Evolutionary conservation across 2,113 vertebrate genomes (phyloP).

Genomic region (Ptychochromis oligacanthus): DNA sequence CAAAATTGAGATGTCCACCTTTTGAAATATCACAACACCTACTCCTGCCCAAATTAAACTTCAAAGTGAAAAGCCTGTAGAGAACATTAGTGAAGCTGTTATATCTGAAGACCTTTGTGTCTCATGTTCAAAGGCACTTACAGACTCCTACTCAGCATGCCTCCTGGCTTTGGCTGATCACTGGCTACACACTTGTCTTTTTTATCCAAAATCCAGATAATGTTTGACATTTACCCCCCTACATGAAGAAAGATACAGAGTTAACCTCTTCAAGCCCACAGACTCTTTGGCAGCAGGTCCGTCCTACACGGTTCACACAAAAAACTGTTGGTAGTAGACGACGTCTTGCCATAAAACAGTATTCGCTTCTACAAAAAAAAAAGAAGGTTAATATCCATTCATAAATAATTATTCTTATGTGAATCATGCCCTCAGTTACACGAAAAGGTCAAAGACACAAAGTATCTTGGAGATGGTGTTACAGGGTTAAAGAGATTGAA

Average conservation of each 20-base stretch:
- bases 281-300: background rate
- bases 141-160: conserved; percentile 23
- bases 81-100: conserved; percentile 26
- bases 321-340: background rate
- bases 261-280: background rate
- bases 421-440: background rate
- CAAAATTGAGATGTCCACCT: conserved; percentile 49
- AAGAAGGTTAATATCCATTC: background rate
- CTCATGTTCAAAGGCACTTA: conserved; percentile 38
- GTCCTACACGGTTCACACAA: background rate
- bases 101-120: conserved; percentile 46
- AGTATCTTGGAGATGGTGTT: background rate
- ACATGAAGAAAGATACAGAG: background rate
- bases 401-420: background rate
- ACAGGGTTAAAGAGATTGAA: background rate
- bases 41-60: conserved; percentile 48
- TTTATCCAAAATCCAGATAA: conserved; percentile 42
- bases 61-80: conserved; percentile 42
- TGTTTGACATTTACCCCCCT: conserved; percentile 41
- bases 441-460: background rate
- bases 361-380: background rate
- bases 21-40: conserved; percentile 51
- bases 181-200: conserved; percentile 6
- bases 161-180: conserved; percentile 20
- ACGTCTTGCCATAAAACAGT: background rate